Conservation (phyloP, 2,113 vertebrate species). For the Acrocephalus arundinaceus region DNA sequence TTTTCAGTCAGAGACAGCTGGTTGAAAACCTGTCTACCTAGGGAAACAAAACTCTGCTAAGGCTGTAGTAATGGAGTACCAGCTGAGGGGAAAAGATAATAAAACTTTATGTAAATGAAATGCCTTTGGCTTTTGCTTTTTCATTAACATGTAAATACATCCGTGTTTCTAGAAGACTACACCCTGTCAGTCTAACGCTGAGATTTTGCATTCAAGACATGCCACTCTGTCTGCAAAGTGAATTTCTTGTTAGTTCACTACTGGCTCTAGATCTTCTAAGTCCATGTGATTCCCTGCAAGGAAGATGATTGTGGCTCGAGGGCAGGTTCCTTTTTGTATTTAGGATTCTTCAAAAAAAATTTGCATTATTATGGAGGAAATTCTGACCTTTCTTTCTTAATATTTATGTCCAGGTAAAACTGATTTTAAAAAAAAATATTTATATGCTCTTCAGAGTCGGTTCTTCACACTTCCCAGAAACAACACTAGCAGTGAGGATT, state of each 20-base stretch:
- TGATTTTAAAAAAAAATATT: not conserved
- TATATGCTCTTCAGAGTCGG: not conserved
- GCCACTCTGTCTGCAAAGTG: not conserved
- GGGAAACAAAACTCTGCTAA: not conserved
- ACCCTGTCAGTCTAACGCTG: not conserved
- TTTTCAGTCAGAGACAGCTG: slow-evolving; percentile 1
- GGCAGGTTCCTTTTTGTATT: not conserved
- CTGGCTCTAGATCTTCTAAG: not conserved
- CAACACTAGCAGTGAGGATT: not conserved
- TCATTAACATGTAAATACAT: not conserved
- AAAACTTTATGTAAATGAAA: slow-evolving; percentile 24
- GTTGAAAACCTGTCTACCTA: not conserved
- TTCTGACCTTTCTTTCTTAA: too few species aligned
- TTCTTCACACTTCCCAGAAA: not conserved
- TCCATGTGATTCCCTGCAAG: not conserved
- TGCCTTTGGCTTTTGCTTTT: not conserved
- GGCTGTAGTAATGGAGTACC: not conserved
- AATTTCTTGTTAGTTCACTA: not conserved
- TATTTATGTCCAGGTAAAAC: not conserved
- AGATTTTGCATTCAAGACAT: not conserved
- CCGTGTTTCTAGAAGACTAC: not conserved
- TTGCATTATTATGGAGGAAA: not conserved
- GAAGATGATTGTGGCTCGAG: not conserved
- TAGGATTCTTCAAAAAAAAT: not conserved
- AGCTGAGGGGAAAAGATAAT: slow-evolving; percentile 15